These are phyloP conservation scores for Acanthiza pusilla DNA, from an alignment of 2,797 vertebrate genomes.

Conservation along the genomic window DNA sequence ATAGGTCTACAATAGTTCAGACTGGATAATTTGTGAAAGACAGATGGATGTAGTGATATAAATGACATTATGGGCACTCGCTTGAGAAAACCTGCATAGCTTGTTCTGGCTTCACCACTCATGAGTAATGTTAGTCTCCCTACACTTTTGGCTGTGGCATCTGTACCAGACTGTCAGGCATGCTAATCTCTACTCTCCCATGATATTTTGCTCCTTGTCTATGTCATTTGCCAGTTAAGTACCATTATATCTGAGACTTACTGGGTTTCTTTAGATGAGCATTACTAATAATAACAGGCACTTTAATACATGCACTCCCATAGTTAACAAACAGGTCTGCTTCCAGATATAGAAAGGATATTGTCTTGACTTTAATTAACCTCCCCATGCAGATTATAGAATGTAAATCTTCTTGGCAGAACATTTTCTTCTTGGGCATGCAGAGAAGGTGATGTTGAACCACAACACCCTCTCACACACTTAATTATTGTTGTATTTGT, in stretches of 20 bases:
- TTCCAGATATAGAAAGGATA: constrained; percentile 4
- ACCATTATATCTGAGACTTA: neutral
- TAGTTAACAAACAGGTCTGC: neutral
- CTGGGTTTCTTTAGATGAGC: neutral
- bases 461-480: neutral
- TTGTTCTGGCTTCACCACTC: neutral
- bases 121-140: neutral
- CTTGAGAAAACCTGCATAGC: constrained; percentile 12
- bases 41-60: neutral
- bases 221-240: neutral
- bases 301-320: neutral
- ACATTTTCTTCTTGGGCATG: neutral
- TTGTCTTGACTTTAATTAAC: constrained; percentile 24
- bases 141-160: neutral
- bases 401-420: constrained; percentile 2
- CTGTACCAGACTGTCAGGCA: neutral
- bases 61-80: neutral
- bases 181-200: neutral
- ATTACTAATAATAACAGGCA: neutral
- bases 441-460: neutral
- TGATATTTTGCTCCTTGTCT: constrained; percentile 12
- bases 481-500: neutral
- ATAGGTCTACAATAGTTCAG: neutral
- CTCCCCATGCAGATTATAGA: neutral
- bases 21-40: neutral